Percentiles rank a stretch among this genome's conserved stretches.
Conservation (phyloP, 35 echinoderm and acorn worm species). For the Ophiothrix spiculata region DNA sequence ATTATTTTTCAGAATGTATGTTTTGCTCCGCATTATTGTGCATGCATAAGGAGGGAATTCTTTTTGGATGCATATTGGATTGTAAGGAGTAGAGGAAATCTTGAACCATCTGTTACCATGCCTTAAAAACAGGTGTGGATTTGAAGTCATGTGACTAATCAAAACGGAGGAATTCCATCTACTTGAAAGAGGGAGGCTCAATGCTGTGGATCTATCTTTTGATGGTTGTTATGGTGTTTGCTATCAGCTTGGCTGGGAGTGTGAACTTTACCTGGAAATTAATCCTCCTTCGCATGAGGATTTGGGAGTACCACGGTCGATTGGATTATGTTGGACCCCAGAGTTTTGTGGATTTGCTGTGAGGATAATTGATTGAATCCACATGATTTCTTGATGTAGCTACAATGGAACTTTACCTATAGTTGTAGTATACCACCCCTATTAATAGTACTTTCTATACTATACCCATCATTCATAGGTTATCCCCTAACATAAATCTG, state of each 20-base stretch:
- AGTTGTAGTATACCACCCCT: not conserved
- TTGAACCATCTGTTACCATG: not conserved
- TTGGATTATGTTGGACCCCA: not conserved
- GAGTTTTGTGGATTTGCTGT: not conserved
- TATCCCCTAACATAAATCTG: too few relatives aligned
- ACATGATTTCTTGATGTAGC: too few relatives aligned
- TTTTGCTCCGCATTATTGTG: not conserved
- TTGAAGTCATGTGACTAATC: not conserved
- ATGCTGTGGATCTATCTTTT: slow-evolving; percentile 36
- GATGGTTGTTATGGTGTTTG: slow-evolving; percentile 28
- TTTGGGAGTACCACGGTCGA: slow-evolving; percentile 37
- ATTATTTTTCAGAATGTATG: not conserved
- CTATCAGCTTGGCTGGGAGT: slow-evolving; percentile 13
- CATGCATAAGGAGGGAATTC: not conserved
- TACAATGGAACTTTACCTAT: not conserved
- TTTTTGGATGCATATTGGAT: not conserved
- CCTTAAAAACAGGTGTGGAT: not conserved
- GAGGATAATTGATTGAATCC: too few relatives aligned
- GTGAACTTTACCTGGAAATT: slow-evolving; percentile 34
- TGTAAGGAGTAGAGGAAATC: not conserved
- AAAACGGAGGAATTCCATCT: too few relatives aligned
- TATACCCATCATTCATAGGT: too few relatives aligned
- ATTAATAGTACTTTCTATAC: too few relatives aligned
- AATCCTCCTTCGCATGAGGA: slow-evolving; percentile 18
- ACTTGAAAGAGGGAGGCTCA: too few relatives aligned